Conservation (phyloP, 2,797 vertebrate species). For the Balearica regulorum region DNA sequence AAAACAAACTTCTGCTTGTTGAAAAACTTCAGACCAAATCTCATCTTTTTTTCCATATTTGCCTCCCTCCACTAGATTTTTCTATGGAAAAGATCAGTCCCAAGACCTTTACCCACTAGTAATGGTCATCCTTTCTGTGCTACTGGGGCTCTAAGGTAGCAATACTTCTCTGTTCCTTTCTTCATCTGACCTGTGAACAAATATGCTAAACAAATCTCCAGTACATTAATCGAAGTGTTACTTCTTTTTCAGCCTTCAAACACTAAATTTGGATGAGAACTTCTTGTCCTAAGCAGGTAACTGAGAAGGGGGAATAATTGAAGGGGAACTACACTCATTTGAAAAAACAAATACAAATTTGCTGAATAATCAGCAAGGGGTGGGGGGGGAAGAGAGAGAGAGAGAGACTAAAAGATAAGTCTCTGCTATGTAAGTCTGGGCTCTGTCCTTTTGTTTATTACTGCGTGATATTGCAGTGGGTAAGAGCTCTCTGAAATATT, state of each 20-base stretch:
- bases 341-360: not conserved
- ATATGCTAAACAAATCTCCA: not conserved
- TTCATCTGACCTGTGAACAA: not conserved
- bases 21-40: not conserved
- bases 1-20: not conserved
- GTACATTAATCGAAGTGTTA: not conserved
- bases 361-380: not conserved
- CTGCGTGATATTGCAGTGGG: not conserved
- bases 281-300: not conserved
- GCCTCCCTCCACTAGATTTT: not conserved
- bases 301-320: not conserved
- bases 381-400: too few species aligned
- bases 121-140: not conserved
- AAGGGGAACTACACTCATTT: not conserved
- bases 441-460: not conserved
- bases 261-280: not conserved
- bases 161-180: not conserved
- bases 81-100: not conserved
- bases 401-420: not conserved
- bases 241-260: not conserved
- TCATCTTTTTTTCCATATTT: not conserved
- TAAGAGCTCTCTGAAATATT: not conserved
- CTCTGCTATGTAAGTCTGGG: not conserved
- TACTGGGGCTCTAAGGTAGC: not conserved
- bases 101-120: not conserved